Evolutionary conservation across 35 echinoderm and acorn worm genomes (phyloP), one percentile per base, ranked within the genome.

Genomic region (Heliocidaris erythrogramma): DNA sequence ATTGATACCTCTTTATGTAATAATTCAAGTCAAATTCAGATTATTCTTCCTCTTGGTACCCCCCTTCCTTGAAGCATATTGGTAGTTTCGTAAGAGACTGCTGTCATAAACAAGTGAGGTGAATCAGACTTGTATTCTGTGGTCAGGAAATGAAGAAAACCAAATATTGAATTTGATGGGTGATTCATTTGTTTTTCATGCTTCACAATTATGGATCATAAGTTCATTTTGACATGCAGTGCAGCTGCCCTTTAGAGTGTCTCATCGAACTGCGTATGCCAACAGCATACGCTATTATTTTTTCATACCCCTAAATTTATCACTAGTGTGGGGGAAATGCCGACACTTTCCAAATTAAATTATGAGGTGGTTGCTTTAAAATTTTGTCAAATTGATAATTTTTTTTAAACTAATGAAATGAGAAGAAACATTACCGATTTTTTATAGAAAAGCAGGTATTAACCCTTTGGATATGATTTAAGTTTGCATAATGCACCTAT

Each of bases 121-220:
- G 65, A 78, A 78, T 78, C 65, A 78, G 65, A n/a, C 65, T 5
- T 8, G 21, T 0, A 78, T 78, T 78, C 21, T 78, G 65, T 18
- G 31, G 47, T 89, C 31, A 89, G 87, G 87, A 89, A 89, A 89
- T 89, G 18, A 89, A 89, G 87, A 32, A 89, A 89, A 89, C 30
- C 47, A 42, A 89, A 31, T 89, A 89, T 78, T 78, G 65, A 78
- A 31, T 89, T 89, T 89, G 87, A 89, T 48, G 87, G 87, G 31
- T 89, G 87, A 89, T 89, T 89, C 87, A 89, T 89, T 89, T 89
- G 87, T 89, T 89, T 89, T 89, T 89, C 87, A 89, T 48, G 47
- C 31, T 32, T 32, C 87, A 89, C 5, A 89, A 89, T 89, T 48
- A 78, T 78, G 65, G 21, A 78, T 78, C 24, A n/a, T 78, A 78